phyloP scores from a whole-genome alignment of 2,888 invertebrate genomes.

The Nezara viridula region DNA sequence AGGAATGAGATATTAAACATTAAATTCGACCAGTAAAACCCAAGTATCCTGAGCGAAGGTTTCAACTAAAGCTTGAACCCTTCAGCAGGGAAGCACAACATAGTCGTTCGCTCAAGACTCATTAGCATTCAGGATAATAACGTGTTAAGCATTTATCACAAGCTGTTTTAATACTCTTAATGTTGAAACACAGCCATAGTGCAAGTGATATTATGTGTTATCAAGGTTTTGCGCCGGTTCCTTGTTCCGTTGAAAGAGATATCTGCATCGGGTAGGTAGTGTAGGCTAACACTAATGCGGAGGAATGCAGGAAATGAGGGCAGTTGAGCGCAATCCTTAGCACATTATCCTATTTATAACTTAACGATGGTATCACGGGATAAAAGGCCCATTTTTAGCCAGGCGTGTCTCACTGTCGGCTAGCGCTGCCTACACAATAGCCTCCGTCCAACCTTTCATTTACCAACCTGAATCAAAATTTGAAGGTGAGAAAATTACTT shows the following conservation, averaged over 20 bases:
- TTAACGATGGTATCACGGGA: slow-evolving; percentile 29
- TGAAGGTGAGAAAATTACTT: not conserved
- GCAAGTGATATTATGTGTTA: no score
- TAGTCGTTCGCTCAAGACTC: no score
- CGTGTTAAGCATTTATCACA: no score
- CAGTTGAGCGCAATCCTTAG: slow-evolving; percentile 38
- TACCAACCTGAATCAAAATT: slow-evolving; percentile 10
- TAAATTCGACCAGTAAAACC: no score
- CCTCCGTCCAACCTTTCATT: not conserved
- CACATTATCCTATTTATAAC: slow-evolving; percentile 40
- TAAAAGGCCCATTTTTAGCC: not conserved
- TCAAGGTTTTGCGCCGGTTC: not conserved
- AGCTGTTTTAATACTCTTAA: no score
- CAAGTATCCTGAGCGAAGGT: no score
- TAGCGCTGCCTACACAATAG: not conserved
- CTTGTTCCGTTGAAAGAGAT: not conserved
- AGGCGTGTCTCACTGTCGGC: not conserved
- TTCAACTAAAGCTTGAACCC: no score
- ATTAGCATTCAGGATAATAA: no score
- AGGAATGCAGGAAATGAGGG: slow-evolving; percentile 24
- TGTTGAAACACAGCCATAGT: no score
- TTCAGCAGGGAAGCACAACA: no score
- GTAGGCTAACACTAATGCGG: not conserved
- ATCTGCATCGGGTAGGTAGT: no score
- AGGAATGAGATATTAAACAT: no score